Evolutionary conservation across 2,888 invertebrate genomes (phyloP).

Genomic region (Cephus nigrinus): DNA sequence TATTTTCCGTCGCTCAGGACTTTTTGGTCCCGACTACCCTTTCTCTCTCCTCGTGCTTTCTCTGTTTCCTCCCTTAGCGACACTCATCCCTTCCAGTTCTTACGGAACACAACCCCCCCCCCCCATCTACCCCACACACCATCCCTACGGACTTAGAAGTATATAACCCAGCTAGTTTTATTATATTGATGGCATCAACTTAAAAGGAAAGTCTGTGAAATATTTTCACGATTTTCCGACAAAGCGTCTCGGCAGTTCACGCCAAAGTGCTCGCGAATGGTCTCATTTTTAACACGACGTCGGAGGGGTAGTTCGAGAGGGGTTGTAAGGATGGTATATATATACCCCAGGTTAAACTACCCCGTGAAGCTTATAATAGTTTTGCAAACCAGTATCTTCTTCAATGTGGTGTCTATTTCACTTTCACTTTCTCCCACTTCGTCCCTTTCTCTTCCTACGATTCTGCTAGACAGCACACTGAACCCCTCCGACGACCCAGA

Average conservation of each 20-base stretch:
- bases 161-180: slow-evolving; percentile 23
- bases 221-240: slow-evolving; percentile 57
- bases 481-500: too few relatives aligned
- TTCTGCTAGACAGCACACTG: too few relatives aligned
- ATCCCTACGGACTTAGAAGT: slow-evolving; percentile 16
- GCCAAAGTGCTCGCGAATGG: slow-evolving; percentile 57
- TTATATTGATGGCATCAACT: slow-evolving; percentile 45
- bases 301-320: slow-evolving; percentile 24
- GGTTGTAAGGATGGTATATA: slow-evolving; percentile 20
- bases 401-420: too few relatives aligned
- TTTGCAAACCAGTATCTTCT: too few relatives aligned
- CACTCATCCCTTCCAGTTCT: too few relatives aligned
- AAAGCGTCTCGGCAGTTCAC: slow-evolving; percentile 50
- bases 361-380: too few relatives aligned
- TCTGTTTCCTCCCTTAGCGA: slow-evolving; percentile 1
- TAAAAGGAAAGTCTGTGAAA: slow-evolving; percentile 50
- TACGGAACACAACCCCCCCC: neutral
- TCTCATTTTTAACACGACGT: slow-evolving; percentile 52
- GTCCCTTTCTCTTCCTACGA: too few relatives aligned
- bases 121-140: neutral
- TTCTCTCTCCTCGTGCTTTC: slow-evolving; percentile 1
- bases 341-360: too few relatives aligned
- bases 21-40: slow-evolving; percentile 32
- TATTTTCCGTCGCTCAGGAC: slow-evolving; percentile 44
- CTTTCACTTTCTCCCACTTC: too few relatives aligned